Base-by-base conservation (phyloP, 1,140 invertebrate species). In the Eueides isabella region DNA sequence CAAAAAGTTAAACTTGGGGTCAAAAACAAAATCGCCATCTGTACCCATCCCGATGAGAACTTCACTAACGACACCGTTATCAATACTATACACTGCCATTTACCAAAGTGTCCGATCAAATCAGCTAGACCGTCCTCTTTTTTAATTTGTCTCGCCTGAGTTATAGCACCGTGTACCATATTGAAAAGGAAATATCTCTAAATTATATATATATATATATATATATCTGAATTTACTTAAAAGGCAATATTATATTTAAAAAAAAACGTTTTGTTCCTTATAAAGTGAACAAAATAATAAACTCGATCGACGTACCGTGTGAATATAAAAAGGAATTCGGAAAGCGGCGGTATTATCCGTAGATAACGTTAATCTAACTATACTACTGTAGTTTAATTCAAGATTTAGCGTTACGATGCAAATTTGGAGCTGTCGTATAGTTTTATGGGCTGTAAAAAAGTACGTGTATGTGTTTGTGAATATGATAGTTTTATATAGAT, bases 11-110 rank as follows among this genome's bases (percentile, higher is more conserved):
- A 30, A 19, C 80, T 85, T 11, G 88, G 86, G 0, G 86, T 90
- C 11, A 90, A 68, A 30, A 94, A 94, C 12, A 94, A 84, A 68
- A 95, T 94, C 0, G 92, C 92, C 77, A 95, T 86, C 71, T 95
- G 94, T 12, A 94, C 93, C 94, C 94, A 94, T 30, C 93, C 94
- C 19, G 94, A 94, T 1, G 94, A 94, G 64, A 95, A 82, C 78
- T 95, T 95, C 16, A 95, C 89, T 14, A 95, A 61, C 0, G 92
- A 94, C 6, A 95, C 89, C 0, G 94, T 86, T 1, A 88, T 72
- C 38, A 93, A 92, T 0, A 95, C 81, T 67, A 94, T 71, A 12
- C 94, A 85, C 74, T 95, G 95, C 95, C 95, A 95, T 79, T 84
- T 89, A 30, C 95, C 95, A 62, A 95, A 94, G 31, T 93, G 91